Evolutionary conservation across 2,113 vertebrate genomes (phyloP), one percentile per base, ranked within the genome.

Genomic region (Daubentonia madagascariensis): DNA sequence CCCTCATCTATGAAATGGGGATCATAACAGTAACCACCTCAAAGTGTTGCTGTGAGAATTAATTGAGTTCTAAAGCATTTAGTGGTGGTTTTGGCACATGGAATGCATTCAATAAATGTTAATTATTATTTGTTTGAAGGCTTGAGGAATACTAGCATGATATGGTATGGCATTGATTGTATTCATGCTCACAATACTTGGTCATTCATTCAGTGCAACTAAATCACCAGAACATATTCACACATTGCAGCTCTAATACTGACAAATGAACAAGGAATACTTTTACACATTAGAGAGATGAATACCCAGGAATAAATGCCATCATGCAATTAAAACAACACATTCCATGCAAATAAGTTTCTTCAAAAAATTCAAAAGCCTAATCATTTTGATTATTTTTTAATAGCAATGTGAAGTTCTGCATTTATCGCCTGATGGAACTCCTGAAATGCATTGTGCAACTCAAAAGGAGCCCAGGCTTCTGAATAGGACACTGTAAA

Each of bases 311-410:
- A 98, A 97, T 48, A 96, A 98, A 90, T 97, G 98, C 98, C 0
- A 0, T 97, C 54, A 76, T 95, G 67, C 97, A 98, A 98, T 98
- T 98, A 98, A 98, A 98, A 96, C 83, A 97, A 97, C 94, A 98
- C 97, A 98, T 98, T 98, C 96, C 22, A 81, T 98, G 96, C 97
- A 98, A 98, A 98, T 97, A 96, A 96, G 76, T 98, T 98, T 96
- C 93, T 98, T 98, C 83, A 97, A 96, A 92, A 98, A 98, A 97
- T 98, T 98, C 98, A 98, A 98, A 99, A 98, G 98, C 98, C 98
- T 97, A 98, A 99, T 99, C 97, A 98, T 98, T 99, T 98, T 98
- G 97, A 99, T 99, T 98, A 99, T 98, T 99, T 99, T 99, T 98
- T 99, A 99, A 99, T 98, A 98, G 98, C 97, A 98, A 98, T 89